Base-by-base conservation (phyloP, 2,888 invertebrate species). In the Bombylius discolor region DNA sequence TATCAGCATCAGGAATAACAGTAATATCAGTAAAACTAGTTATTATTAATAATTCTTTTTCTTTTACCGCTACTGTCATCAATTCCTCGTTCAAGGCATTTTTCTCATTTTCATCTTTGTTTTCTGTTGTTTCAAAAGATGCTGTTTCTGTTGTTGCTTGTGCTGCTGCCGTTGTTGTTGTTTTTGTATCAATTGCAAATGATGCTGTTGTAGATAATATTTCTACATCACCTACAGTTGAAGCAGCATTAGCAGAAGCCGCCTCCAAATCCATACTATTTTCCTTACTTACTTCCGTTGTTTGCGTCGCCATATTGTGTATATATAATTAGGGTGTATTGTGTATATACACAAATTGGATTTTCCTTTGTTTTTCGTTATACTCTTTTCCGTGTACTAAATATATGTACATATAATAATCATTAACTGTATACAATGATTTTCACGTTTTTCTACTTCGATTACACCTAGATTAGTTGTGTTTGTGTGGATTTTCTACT, bases 231-330 rank as follows among this genome's bases (percentile, higher is more conserved):
- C 14, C 31, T 42, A 47, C 14, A 12, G 23, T 39, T 13, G n/a
- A 14, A 12, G n/a, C 47, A 45, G 8, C 14, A 34, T 23, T 12
- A 9, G 5, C 9, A 4, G n/a, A 23, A 7, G 47, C 32, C 11
- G 14, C 49, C 13, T 12, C 13, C 14, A 12, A 31, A 5, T 23
- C 46, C 14, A 51, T 39, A n/a, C 47, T 42, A 48, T 47, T 51
- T 51, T 51, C 50, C 39, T 55, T 47, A 33, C 42, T 42, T 47
- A 39, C 31, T 55, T 55, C 51, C 47, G 33, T n/a, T 51, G 11
- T 12, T 7, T 8, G n/a, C 32, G 47, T 39, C 51, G 55, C 55
- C 55, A 55, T 55, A 39, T 55, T 55, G 51, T 42, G 47, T 42
- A 42, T 23, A 39, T 45, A 14, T 14, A 14, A 45, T 23, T 23